A percentile compares a stretch with the other conserved stretches of the same genome.
Evolutionary conservation across 2,797 vertebrate species (phyloP).

Genomic region (Tympanoctomys barrerae): DNA sequence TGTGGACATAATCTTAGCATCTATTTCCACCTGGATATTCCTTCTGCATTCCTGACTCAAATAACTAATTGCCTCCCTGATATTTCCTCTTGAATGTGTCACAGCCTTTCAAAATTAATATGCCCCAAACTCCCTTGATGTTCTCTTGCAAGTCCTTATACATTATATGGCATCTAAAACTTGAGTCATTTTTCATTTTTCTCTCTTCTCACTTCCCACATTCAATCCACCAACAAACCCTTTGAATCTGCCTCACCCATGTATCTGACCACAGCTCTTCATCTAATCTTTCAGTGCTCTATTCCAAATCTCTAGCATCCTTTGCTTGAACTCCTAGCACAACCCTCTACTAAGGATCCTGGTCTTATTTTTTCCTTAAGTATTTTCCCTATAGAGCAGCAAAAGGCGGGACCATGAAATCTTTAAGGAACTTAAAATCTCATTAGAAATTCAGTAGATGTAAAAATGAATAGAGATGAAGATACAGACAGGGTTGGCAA

Average conservation of each 20-base stretch:
- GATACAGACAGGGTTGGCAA: background rate
- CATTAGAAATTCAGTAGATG: background rate
- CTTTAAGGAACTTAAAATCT: background rate
- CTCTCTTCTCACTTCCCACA: background rate
- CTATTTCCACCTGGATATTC: background rate
- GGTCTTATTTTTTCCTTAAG: background rate
- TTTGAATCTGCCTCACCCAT: background rate
- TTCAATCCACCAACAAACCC: background rate
- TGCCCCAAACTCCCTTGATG: background rate
- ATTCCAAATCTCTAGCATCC: too few relatives aligned
- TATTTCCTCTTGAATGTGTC: background rate
- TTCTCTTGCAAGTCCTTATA: background rate
- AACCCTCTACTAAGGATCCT: background rate
- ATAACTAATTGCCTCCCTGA: background rate
- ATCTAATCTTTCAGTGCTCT: background rate
- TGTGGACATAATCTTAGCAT: background rate
- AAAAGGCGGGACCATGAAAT: background rate
- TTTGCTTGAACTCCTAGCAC: background rate
- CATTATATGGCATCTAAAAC: background rate
- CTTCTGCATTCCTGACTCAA: conserved; percentile 2
- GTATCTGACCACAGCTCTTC: background rate
- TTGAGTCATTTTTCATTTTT: background rate
- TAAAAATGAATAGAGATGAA: background rate
- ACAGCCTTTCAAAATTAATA: background rate
- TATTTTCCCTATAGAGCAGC: background rate